Conservation (phyloP, 2,888 invertebrate genomes). For the Luperina testacea region DNA sequence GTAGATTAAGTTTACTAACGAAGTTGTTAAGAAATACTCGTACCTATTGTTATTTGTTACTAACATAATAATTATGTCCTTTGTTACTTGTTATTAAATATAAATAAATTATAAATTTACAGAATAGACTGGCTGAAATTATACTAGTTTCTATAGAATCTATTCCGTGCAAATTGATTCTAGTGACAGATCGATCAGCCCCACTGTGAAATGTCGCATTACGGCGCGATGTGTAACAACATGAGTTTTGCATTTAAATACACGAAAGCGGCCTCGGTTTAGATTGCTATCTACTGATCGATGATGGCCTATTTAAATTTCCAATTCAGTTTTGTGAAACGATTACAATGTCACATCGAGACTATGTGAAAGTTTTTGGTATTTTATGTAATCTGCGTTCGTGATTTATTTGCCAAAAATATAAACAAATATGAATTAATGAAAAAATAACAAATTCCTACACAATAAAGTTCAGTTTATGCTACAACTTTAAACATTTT, state of each 20-base stretch:
- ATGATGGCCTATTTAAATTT: constrained; percentile 11
- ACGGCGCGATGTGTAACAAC: constrained; percentile 1
- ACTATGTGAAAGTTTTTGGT: not conserved
- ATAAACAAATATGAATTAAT: too few relatives aligned
- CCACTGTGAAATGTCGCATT: not conserved
- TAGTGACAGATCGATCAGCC: constrained; percentile 7
- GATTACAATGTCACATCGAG: not conserved
- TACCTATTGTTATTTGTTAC: too few relatives aligned
- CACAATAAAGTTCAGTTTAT: too few relatives aligned
- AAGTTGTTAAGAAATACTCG: too few relatives aligned
- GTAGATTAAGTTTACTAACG: too few relatives aligned
- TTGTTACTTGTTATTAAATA: too few relatives aligned
- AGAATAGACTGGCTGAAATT: not conserved
- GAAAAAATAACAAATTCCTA: too few relatives aligned
- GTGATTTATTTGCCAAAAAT: too few relatives aligned
- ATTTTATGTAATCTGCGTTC: not conserved
- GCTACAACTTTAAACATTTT: too few relatives aligned
- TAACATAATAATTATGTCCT: too few relatives aligned
- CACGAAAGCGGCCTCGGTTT: constrained; percentile 16
- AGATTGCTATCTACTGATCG: constrained; percentile 35
- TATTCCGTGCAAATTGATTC: not conserved
- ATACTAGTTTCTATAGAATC: not conserved
- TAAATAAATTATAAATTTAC: too few relatives aligned
- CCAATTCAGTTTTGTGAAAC: constrained; percentile 5
- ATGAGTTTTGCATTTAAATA: constrained; percentile 43